Evolutionary conservation across 2,113 vertebrate species (phyloP), one percentile per base, ranked within the genome.

Genomic region (Salminus brasiliensis): DNA sequence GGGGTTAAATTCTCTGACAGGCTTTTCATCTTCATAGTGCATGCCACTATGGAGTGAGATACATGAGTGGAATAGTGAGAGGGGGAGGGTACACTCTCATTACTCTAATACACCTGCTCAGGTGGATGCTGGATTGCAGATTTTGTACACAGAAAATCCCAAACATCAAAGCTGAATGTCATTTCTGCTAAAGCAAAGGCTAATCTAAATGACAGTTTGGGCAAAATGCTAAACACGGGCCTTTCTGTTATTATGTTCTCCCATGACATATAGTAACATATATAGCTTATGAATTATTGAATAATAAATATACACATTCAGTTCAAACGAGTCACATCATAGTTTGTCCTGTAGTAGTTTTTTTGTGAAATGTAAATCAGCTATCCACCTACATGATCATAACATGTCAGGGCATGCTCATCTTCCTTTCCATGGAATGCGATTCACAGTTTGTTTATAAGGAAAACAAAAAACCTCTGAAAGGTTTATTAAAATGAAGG

Each of bases 11-110:
- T 29, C 41, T 15, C 36, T 47, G n/a, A 55, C 18, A 39, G n/a
- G 39, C 57, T 62, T 74, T 74, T 63, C 16, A 74, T 62, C 18
- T 23, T 6, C 21, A 55, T 60, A 49, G 60, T 25, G 43, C 25
- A 43, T 43, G n/a, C 12, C 5, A 4, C 12, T n/a, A 15, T 53
- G 13, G 8, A 45, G 9, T 13, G 41, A 30, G 3, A 23, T 16
- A 11, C 43, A 5, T 52, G 47, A 52, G 52, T 55, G 52, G 7
- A 55, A 55, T 25, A 23, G n/a, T 25, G n/a, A 25, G 52, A 10
- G 18, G 52, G n/a, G 52, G 52, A 25, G 52, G n/a, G 52, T 3
- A 11, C n/a, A 3, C 23, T 55, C 6, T 55, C n/a, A 55, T 55
- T 55, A 23, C 8, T 55, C 52, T 55, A 55, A 55, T 11, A 55